These are phyloP conservation scores for Microhierax caerulescens DNA, from an alignment of 2,797 vertebrate genomes.

Conservation along the genomic window DNA sequence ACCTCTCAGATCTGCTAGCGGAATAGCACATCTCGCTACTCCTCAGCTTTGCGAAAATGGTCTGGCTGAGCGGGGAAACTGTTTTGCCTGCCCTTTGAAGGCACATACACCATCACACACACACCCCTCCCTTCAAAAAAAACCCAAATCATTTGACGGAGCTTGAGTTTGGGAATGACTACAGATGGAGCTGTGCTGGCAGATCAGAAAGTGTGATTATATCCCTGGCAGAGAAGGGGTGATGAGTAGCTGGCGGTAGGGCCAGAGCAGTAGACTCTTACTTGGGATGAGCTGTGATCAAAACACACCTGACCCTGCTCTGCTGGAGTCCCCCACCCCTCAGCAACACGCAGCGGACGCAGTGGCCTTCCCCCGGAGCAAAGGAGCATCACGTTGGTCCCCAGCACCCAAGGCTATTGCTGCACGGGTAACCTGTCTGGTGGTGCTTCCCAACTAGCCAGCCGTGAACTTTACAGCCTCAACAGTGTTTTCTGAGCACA, in stretches of 20 bases:
- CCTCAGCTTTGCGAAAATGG: background rate
- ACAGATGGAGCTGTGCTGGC: constrained; percentile 34
- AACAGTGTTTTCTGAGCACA: background rate
- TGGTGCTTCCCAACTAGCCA: background rate
- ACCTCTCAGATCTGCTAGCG: constrained; percentile 1
- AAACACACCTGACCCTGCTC: background rate
- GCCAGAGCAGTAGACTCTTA: background rate
- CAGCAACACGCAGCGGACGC: fast-evolving
- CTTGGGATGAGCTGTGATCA: background rate
- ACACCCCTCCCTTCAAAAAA: background rate
- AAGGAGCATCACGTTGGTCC: fast-evolving
- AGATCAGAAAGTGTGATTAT: constrained; percentile 8
- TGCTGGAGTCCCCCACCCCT: background rate
- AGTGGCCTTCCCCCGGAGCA: background rate
- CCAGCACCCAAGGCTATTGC: background rate
- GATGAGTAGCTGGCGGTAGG: background rate
- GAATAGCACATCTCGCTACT: background rate
- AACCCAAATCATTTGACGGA: background rate
- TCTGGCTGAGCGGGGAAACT: background rate
- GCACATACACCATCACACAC: background rate
- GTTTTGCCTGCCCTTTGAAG: background rate
- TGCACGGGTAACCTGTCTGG: background rate
- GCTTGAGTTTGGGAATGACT: background rate
- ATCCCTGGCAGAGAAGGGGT: background rate
- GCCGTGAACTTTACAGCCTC: background rate